A percentile compares a stretch with the other conserved stretches of the same genome.
These are phyloP conservation scores for Halichondria panicea DNA, from an alignment of 37 sponge, comb jelly and placozoan genomes.

Conservation along the genomic window DNA sequence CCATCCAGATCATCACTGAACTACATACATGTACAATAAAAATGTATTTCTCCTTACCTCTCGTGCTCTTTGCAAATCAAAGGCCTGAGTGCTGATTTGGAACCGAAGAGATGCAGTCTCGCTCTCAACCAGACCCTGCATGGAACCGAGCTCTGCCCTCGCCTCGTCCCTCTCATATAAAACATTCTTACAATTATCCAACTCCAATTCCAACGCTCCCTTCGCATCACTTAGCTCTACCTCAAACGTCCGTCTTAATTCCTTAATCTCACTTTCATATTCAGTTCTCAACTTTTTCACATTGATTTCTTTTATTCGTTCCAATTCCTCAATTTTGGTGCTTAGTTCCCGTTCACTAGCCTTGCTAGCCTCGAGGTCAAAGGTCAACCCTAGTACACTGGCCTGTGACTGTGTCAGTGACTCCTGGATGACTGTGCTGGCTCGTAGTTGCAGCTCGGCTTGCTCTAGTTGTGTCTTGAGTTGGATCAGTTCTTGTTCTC, in stretches of 20 bases:
- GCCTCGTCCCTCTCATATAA: conserved; percentile 41
- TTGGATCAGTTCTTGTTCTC: neutral
- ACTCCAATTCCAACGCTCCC: conserved; percentile 23
- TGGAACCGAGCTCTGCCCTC: conserved; percentile 30
- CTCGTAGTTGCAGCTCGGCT: neutral
- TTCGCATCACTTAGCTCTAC: neutral
- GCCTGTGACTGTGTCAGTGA: too few relatives aligned
- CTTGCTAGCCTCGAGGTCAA: neutral
- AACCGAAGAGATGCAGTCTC: conserved; percentile 55
- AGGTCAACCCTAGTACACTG: neutral
- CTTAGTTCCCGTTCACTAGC: conserved; percentile 9
- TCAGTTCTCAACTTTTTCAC: neutral
- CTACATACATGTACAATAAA: too few relatives aligned
- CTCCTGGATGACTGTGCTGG: too few relatives aligned
- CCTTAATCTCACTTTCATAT: neutral
- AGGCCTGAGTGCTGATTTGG: conserved; percentile 59
- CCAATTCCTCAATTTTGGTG: neutral
- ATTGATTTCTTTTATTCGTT: neutral
- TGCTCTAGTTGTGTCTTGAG: neutral
- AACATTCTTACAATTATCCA: neutral
- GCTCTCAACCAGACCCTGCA: conserved; percentile 31
- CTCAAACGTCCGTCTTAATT: conserved; percentile 9
- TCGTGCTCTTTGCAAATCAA: conserved; percentile 47
- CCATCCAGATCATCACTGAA: too few relatives aligned
- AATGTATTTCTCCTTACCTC: conserved; percentile 72